A percentile compares a stretch with the other conserved stretches of the same genome.
Conservation (phyloP, 2,797 vertebrate species). For the Catamblyrhynchus diadema region DNA sequence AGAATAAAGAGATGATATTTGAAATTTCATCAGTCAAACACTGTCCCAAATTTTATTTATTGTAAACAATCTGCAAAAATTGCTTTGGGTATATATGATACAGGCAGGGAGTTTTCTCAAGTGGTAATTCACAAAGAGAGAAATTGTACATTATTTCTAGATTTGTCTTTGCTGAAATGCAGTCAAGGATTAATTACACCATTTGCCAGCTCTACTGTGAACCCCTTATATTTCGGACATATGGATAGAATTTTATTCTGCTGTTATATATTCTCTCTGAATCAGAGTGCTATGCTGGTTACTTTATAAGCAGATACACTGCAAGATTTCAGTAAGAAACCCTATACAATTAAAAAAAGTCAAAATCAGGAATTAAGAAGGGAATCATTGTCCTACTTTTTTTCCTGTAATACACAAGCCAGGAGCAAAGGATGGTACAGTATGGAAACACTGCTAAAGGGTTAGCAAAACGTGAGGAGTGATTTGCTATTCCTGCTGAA, state of each 20-base stretch:
- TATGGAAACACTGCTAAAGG: not conserved
- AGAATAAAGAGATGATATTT: conserved; percentile 53
- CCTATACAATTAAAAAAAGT: not conserved
- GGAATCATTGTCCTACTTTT: not conserved
- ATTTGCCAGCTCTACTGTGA: conserved; percentile 47
- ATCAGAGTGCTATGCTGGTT: not conserved
- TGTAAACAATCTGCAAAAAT: conserved; percentile 57
- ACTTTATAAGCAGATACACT: not conserved
- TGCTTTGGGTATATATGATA: conserved; percentile 28
- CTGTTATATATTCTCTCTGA: not conserved
- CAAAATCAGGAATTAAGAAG: not conserved
- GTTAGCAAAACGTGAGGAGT: not conserved
- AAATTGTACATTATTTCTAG: conserved; percentile 58
- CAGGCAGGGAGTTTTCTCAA: conserved; percentile 39
- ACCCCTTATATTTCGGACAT: conserved; percentile 50
- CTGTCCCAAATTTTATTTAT: conserved; percentile 59
- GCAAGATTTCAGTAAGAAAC: not conserved
- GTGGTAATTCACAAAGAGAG: conserved; percentile 48
- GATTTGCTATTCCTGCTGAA: not conserved
- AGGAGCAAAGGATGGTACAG: not conserved
- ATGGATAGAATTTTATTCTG: conserved; percentile 50
- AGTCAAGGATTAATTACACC: conserved; percentile 60
- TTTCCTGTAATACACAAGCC: not conserved
- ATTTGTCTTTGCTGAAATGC: conserved; percentile 59
- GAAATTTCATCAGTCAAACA: conserved; percentile 65